Evolutionary conservation across 2,113 vertebrate species (phyloP), one percentile per base, ranked within the genome.

Genomic region (Pantherophis guttatus): DNA sequence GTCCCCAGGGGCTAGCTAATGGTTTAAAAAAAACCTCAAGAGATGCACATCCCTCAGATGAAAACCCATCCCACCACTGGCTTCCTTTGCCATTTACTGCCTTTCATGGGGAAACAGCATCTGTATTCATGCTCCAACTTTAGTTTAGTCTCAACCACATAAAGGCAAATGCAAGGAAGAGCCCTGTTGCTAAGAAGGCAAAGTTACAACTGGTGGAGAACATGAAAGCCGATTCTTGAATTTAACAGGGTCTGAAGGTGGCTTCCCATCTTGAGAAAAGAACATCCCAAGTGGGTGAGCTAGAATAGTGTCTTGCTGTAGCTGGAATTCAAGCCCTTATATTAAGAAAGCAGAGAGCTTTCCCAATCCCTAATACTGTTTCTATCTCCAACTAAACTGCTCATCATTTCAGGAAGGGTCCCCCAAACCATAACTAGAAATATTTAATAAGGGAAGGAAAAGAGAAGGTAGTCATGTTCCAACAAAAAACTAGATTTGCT

Each of bases 141-240:
- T 0, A 92, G 59, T 54, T 95, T 91, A 87, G 89, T 91, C 96
- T 95, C 94, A 94, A 96, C 91, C 88, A 93, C 95, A 94, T 93
- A 91, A 96, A 95, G 89, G 94, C 96, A 94, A 94, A 95, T 52
- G 91, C 95, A 96, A 96, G 85, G 93, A 95, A 92, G 96, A 96
- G 94, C 93, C 91, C 93, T 53, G 54, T 94, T 92, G 92, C 57
- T 90, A 94, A 59, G 95, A 95, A 87, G 92, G 93, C 90, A 94
- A 55, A 89, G 95, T 93, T 94, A 92, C 90, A 94, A 95, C 89
- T 86, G 58, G 91, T 92, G 59, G 54, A 24, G 33, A 87, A 95
- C 13, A 57, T 87, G 21, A 94, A 96, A 94, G 91, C 81, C 81
- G 89, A 90, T 89, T 90, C 88, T 89, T 87, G 11, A 90, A 88